Percentiles rank a stretch among this genome's conserved stretches.
Evolutionary conservation across 23 tunicate genomes (phyloP).

Genomic region (Trididemnum miniatum): DNA sequence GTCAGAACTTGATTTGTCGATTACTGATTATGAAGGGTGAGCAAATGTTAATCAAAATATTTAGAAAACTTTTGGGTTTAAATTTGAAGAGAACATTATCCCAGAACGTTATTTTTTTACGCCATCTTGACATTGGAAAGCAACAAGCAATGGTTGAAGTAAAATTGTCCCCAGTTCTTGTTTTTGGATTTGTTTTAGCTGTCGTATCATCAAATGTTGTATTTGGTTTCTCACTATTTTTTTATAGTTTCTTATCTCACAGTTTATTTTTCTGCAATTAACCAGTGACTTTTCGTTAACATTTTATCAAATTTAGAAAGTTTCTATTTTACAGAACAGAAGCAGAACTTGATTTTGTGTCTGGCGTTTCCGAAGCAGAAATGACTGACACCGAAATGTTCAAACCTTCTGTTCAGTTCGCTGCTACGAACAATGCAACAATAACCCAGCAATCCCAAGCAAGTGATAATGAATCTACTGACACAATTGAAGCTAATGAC

Average conservation of each 20-base stretch:
- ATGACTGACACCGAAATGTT: conserved; percentile 78
- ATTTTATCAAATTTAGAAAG: no score
- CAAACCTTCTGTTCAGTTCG: conserved; percentile 57
- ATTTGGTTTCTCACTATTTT: background rate
- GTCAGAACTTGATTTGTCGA: conserved; percentile 84
- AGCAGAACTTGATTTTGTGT: conserved; percentile 85
- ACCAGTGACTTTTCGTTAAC: no score
- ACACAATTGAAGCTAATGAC: conserved; percentile 72
- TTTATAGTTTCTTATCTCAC: background rate
- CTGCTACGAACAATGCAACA: background rate
- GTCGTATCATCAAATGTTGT: no score
- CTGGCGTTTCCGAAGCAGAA: conserved; percentile 91
- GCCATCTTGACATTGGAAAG: no score
- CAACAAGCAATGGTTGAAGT: no score
- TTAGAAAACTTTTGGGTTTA: no score
- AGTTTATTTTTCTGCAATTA: background rate
- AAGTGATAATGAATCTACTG: conserved; percentile 6
- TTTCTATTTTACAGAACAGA: conserved; percentile 64
- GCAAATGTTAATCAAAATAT: no score
- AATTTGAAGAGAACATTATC: no score
- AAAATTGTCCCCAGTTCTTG: no score
- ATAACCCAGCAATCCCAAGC: background rate
- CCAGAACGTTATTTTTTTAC: no score
- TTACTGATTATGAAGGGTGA: conserved; percentile 94
- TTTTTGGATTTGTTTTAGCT: no score